Evolutionary conservation across 2,797 vertebrate genomes (phyloP).

Genomic region (Tokudaia muenninki): DNA sequence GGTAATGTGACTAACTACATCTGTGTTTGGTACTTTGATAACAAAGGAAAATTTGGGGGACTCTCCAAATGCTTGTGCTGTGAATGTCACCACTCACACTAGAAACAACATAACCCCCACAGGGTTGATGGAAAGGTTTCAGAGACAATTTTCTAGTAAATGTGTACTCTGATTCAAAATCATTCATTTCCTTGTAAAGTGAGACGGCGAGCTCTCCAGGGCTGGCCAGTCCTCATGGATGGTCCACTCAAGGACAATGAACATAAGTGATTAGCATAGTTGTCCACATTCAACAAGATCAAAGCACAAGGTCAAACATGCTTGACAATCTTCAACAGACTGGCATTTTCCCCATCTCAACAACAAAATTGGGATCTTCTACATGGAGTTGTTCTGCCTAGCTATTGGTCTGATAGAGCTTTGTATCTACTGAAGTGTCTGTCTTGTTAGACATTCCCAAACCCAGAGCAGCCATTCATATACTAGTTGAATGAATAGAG

Average conservation of each 20-base stretch:
- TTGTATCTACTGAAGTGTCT: constrained; percentile 58
- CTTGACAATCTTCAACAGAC: not conserved
- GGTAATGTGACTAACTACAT: not conserved
- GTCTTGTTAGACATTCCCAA: constrained; percentile 68
- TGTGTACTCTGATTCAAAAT: not conserved
- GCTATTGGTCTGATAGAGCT: constrained; percentile 64
- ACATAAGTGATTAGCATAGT: not conserved
- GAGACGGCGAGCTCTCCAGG: not conserved
- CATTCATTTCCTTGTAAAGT: not conserved
- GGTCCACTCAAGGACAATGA: not conserved
- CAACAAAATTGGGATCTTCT: not conserved
- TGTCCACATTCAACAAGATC: not conserved
- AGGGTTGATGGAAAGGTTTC: not conserved
- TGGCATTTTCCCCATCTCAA: not conserved
- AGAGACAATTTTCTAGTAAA: not conserved
- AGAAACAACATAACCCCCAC: not conserved
- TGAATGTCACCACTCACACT: not conserved
- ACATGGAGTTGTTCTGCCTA: not conserved
- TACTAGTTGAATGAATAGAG: constrained; percentile 72
- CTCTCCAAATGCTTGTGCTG: not conserved
- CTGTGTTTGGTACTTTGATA: not conserved
- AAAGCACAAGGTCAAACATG: not conserved
- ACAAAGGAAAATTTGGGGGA: not conserved
- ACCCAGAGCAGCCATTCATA: constrained; percentile 68
- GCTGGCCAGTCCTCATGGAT: not conserved